Evolutionary conservation across 2,113 vertebrate genomes (phyloP), one percentile per base, ranked within the genome.

Genomic region (Parus major): DNA sequence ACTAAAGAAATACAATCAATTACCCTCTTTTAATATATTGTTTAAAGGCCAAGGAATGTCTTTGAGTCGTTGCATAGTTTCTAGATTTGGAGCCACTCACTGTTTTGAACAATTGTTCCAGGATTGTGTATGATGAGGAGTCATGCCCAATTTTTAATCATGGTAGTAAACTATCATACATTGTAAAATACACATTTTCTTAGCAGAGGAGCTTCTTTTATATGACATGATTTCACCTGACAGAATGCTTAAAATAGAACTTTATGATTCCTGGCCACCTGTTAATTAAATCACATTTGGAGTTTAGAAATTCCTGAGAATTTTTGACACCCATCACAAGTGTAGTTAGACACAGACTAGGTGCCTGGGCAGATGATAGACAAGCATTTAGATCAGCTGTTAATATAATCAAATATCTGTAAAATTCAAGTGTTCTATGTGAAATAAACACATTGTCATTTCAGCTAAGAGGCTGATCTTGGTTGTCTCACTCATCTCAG

Each of bases 301-400:
- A 63, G 33, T 11, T 61, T 77, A 63, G 63, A 73, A 87, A 65
- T 12, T 69, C 6, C 18, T 72, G 55, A 79, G 25, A 50, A 76
- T 55, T 76, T 63, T 16, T 69, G 9, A 18, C 50, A 15, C 22
- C 35, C 13, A 11, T 82, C 0, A 0, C 10, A 4, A 28, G 9
- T n/a, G 20, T 24, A 49, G 24, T 41, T 91, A 78, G 69, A 27
- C 22, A 50, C 16, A 75, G 29, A 56, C 36, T 56, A 49, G 13
- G 25, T 55, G 46, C 9, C 19, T 80, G 23, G 39, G 5, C 42
- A 57, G 25, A 46, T 57, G 20, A 86, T 3, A 65, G 66, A 41
- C 20, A 66, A 88, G 63, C 7, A 20, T 83, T 86, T 90, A 63
- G 28, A 86, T 77, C 36, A 61, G 15, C 9, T 57, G 9, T 35